Evolutionary conservation across 2,113 vertebrate species (phyloP), one percentile per base, ranked within the genome.

Genomic region (Anguilla japonica): DNA sequence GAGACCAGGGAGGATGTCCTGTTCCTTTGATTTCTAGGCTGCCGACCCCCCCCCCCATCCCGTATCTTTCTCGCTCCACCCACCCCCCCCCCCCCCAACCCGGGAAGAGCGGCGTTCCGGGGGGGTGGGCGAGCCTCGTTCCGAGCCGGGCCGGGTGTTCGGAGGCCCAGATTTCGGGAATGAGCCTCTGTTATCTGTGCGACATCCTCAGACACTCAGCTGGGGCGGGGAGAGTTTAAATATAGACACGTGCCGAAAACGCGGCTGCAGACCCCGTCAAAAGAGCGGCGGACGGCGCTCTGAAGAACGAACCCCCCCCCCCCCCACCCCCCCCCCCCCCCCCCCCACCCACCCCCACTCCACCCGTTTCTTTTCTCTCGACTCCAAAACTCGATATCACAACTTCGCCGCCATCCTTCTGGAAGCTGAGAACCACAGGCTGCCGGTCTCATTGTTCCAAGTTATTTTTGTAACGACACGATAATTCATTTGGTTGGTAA

Each of bases 151-250:
- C 50, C 50, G 1, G 50, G 50, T 2, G 11, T 11, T 5, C 50
- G 0, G 50, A 14, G 9, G 50, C 50, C 8, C 50, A 53, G 50
- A 14, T 14, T 6, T 53, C 50, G 7, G 50, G 50, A 53, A 53
- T 2, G 7, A 14, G 50, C 86, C 87, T 34, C 5, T 79, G 79
- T 87, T 89, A 84, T 87, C 82, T 41, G 75, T 18, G 81, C 71
- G 57, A 83, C 46, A 46, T 80, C 41, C 81, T 79, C 84, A 87
- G 78, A 29, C 89, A 85, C 15, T 82, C 29, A 29, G 71, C 57
- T 16, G 4, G 56, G 53, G 41, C 81, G 53, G 79, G 34, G 43
- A 41, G 3, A 40, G 15, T 50, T 86, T 89, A 91, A 87, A 91
- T 89, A 87, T 89, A 91, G 86, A 50, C 79, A 1, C 16, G 14